Base-by-base conservation (phyloP, 1,140 invertebrate genomes). In the Caenorhabditis inopinata region DNA sequence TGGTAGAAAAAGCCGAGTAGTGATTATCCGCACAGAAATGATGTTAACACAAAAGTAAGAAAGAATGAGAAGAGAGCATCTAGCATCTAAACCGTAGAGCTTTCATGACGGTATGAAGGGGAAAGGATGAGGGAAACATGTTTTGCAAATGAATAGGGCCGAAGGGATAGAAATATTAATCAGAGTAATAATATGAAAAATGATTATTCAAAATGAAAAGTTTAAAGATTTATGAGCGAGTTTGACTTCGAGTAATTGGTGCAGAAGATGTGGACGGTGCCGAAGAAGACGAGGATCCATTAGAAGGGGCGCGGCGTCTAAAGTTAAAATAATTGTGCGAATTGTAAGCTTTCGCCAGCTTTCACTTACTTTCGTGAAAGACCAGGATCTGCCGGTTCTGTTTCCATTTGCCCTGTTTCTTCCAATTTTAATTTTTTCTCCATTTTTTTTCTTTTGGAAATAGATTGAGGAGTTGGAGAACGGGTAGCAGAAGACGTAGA, bases 1-100 rank as follows among this genome's bases (percentile, higher is more conserved):
- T 42, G 5, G 5, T 42, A 42, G 38, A 42, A 42, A 14, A 42
- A 7, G 14, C 38, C 38, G 14, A 42, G 38, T 42, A 42, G 5
- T n/a, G n/a, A n/a, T n/a, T n/a, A n/a, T n/a, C n/a, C n/a, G n/a
- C n/a, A n/a, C n/a, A n/a, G n/a, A n/a, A n/a, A n/a, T n/a, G n/a
- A n/a, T n/a, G n/a, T n/a, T n/a, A n/a, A n/a, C 3, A n/a, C 2
- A 16, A 23, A 5, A 51, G 25, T n/a, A n/a, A n/a, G n/a, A 51
- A 6, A 23, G 21, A 23, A 12, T n/a, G 25, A 16, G 16, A 16
- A 58, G n/a, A 38, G 32, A 68, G 58, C 58, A 68, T 68, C 58
- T 62, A 62, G 53, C 29, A 32, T 62, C 53, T 68, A 68, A 68
- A 68, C 58, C 58, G 58, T 68, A 62, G 21, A 25, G 9, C 12